phyloP scores from a whole-genome alignment of 92 coral and sea anemone species.

The Diadumene lineata region DNA sequence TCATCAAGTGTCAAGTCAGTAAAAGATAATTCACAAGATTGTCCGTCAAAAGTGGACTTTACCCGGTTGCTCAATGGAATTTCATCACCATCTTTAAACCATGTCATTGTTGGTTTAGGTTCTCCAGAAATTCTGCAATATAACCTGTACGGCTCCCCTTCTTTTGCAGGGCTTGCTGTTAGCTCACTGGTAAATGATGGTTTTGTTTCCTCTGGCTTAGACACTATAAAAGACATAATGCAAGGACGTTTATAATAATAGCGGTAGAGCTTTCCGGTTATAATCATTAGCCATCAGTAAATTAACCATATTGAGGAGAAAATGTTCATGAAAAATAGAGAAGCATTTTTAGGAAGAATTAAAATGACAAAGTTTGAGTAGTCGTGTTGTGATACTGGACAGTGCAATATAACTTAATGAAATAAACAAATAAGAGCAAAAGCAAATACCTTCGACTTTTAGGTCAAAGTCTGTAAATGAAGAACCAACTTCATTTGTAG shows the following conservation, averaged over 20 bases:
- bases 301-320: no score
- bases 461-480: constrained; percentile 49
- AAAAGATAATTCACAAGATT: constrained; percentile 59
- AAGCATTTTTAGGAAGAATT: no score
- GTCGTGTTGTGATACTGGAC: no score
- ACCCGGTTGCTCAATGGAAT: constrained; percentile 65
- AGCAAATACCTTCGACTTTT: constrained; percentile 47
- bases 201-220: constrained; percentile 72
- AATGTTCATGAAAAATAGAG: no score
- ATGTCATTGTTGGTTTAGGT: constrained; percentile 60
- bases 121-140: constrained; percentile 64
- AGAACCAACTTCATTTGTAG: constrained; percentile 53
- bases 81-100: constrained; percentile 77
- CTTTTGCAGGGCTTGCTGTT: constrained; percentile 58
- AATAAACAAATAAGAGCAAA: background rate
- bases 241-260: background rate
- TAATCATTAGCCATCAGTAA: no score
- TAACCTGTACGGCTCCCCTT: constrained; percentile 73
- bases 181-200: constrained; percentile 67
- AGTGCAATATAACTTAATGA: constrained; percentile 4
- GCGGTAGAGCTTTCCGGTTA: background rate
- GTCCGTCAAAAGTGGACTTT: constrained; percentile 60
- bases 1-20: constrained; percentile 74
- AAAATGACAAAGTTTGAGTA: no score
- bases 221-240: constrained; percentile 41